Base-by-base conservation (phyloP, 2,113 vertebrate genomes). In the Cynoglossus semilaevis region DNA sequence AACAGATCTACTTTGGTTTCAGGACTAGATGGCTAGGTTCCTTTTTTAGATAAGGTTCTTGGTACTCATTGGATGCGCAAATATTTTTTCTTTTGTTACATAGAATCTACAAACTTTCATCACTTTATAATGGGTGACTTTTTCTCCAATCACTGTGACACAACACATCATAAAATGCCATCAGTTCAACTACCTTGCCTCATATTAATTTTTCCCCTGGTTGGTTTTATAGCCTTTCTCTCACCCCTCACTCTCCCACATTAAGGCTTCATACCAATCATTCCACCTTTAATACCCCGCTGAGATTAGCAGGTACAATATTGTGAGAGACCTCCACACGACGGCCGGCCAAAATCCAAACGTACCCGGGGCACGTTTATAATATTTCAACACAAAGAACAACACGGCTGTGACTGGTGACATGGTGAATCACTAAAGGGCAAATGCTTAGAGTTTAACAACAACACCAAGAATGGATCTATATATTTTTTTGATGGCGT, bases 161-260 rank as follows among this genome's bases (percentile, higher is more conserved):
- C 80, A 81, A 77, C 79, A 82, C 82, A 82, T 88, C 87, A 86
- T 79, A 76, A 82, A 83, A 87, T 64, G 76, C 85, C 85, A 90
- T 88, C 84, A 90, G 87, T 89, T 91, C 85, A 82, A 88, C 79
- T 83, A 86, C 85, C 85, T 88, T 87, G 84, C 78, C 76, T 88
- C 81, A 80, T 85, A 88, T 86, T 89, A 74, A 87, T 90, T 89
- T 88, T 81, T 87, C 86, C 78, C 85, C 79, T 88, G 86, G 82
- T 87, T 88, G 86, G 80, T 85, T 89, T 88, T 85, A 88, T 90
- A 75, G 77, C 82, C 74, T 72, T 78, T 83, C 67, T 78, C 79
- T 84, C 77, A 78, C 76, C 83, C 74, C 76, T 77, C 67, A 79
- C 79, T 74, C 76, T 79, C 75, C 78, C 70, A 83, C 81, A 87